phyloP scores from a whole-genome alignment of 92 coral and sea anemone species.

The Palythoa heliodiscus region DNA sequence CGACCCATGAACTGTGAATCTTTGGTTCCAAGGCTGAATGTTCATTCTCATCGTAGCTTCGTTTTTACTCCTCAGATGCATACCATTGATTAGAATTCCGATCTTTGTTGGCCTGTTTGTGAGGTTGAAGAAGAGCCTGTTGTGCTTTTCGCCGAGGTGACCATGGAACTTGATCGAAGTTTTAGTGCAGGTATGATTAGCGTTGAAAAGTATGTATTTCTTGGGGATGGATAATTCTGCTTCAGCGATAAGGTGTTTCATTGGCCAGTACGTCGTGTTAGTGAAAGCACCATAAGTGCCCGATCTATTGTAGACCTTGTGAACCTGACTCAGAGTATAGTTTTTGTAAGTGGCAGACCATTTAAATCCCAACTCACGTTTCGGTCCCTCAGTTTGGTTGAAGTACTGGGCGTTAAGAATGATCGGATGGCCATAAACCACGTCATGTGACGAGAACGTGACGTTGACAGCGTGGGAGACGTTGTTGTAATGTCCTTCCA shows the following conservation, averaged over 20 bases:
- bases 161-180: slow-evolving; percentile 80
- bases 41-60: slow-evolving; percentile 66
- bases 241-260: slow-evolving; percentile 80
- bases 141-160: slow-evolving; percentile 62
- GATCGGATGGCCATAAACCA: slow-evolving; percentile 77
- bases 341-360: slow-evolving; percentile 86
- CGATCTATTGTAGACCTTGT: slow-evolving; percentile 78
- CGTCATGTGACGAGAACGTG: slow-evolving; percentile 79
- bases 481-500: slow-evolving; percentile 92
- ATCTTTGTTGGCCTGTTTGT: slow-evolving; percentile 71
- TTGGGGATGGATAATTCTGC: slow-evolving; percentile 76
- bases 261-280: slow-evolving; percentile 95
- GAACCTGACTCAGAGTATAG: slow-evolving; percentile 82
- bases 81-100: slow-evolving; percentile 75
- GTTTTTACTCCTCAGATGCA: slow-evolving; percentile 59
- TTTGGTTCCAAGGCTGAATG: slow-evolving; percentile 77
- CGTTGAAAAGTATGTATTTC: slow-evolving; percentile 67
- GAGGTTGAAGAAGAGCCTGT: slow-evolving; percentile 70
- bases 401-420: slow-evolving; percentile 83
- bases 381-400: slow-evolving; percentile 63
- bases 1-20: slow-evolving; percentile 75
- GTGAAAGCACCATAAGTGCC: slow-evolving; percentile 77
- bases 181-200: slow-evolving; percentile 89
- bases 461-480: slow-evolving; percentile 81
- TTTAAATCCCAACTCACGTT: slow-evolving; percentile 76